These are phyloP conservation scores for Acanthochromis polyacanthus DNA, from an alignment of 2,113 vertebrate genomes.

Conservation along the genomic window DNA sequence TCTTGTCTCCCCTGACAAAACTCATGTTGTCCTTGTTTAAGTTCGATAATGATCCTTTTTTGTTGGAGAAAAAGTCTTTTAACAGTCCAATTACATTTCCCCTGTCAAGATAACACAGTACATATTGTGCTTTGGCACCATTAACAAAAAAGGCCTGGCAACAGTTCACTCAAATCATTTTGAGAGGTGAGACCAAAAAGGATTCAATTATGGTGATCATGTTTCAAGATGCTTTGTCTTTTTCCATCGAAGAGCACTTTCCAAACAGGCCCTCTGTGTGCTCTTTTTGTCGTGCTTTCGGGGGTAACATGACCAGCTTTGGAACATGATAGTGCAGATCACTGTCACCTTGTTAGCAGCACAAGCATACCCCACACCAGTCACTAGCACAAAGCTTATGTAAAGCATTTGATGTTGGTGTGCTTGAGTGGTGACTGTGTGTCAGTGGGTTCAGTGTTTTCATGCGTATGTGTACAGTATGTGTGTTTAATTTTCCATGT, in stretches of 20 bases:
- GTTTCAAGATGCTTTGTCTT: slow-evolving; percentile 66
- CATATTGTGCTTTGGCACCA: slow-evolving; percentile 51
- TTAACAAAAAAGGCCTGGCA: slow-evolving; percentile 57
- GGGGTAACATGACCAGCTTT: slow-evolving; percentile 59
- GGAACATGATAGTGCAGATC: slow-evolving; percentile 72
- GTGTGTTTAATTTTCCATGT: slow-evolving; percentile 83
- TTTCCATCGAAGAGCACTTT: slow-evolving; percentile 10
- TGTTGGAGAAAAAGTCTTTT: slow-evolving; percentile 32
- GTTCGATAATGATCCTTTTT: slow-evolving; percentile 51
- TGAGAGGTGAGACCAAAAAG: slow-evolving; percentile 34
- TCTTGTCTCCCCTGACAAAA: slow-evolving; percentile 38
- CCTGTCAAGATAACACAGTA: slow-evolving; percentile 45
- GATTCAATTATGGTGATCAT: slow-evolving; percentile 56
- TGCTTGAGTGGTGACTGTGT: slow-evolving; percentile 52
- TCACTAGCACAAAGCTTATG: slow-evolving; percentile 55
- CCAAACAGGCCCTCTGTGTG: slow-evolving; percentile 37
- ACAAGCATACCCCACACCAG: slow-evolving; percentile 38
- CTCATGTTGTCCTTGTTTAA: slow-evolving; percentile 47
- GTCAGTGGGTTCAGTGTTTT: slow-evolving; percentile 79
- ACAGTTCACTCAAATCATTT: slow-evolving; percentile 32
- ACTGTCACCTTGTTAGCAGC: slow-evolving; percentile 55
- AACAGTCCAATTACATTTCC: slow-evolving; percentile 53
- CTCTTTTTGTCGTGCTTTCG: slow-evolving; percentile 55
- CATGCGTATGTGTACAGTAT: slow-evolving; percentile 68
- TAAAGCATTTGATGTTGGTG: slow-evolving; percentile 57